These are phyloP conservation scores for Drosophila pectinifera DNA, from an alignment of 1,140 invertebrate species.

Conservation along the genomic window DNA sequence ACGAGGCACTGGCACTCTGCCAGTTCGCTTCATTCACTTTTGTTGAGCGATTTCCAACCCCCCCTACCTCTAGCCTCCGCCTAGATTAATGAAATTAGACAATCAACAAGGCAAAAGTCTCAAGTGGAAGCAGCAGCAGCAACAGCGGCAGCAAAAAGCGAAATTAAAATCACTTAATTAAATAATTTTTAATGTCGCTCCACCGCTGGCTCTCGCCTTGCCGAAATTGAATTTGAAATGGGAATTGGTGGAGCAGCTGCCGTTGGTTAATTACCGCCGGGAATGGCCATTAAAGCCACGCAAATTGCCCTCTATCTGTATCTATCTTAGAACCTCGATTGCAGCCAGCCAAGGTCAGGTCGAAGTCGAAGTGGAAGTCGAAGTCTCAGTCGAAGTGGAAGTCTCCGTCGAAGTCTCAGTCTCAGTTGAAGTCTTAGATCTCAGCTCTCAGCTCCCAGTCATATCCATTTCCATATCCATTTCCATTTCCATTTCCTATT, in stretches of 20 bases:
- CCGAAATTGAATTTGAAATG: conserved; percentile 26
- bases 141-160: conserved; percentile 25
- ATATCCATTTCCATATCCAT: not conserved
- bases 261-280: conserved; percentile 68
- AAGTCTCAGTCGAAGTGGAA: too few relatives aligned
- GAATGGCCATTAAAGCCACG: conserved; percentile 47
- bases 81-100: conserved; percentile 81
- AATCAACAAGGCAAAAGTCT: conserved; percentile 63
- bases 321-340: conserved; percentile 20
- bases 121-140: conserved; percentile 22
- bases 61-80: not conserved
- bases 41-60: conserved; percentile 21
- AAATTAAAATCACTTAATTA: conserved; percentile 83
- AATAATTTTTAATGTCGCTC: conserved; percentile 77
- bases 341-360: conserved; percentile 11
- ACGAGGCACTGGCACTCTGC: conserved; percentile 55
- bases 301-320: conserved; percentile 15
- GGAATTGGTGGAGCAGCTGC: conserved; percentile 61
- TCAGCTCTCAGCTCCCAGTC: not conserved
- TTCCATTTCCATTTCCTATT: conserved; percentile 13
- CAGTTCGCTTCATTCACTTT: conserved; percentile 63
- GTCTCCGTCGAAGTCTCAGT: not conserved
- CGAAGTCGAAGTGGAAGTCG: not conserved
- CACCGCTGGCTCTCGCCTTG: not conserved
- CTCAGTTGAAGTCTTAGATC: conserved; percentile 8